Evolutionary conservation across 2,113 vertebrate genomes (phyloP).

Genomic region (Globicephala melas): DNA sequence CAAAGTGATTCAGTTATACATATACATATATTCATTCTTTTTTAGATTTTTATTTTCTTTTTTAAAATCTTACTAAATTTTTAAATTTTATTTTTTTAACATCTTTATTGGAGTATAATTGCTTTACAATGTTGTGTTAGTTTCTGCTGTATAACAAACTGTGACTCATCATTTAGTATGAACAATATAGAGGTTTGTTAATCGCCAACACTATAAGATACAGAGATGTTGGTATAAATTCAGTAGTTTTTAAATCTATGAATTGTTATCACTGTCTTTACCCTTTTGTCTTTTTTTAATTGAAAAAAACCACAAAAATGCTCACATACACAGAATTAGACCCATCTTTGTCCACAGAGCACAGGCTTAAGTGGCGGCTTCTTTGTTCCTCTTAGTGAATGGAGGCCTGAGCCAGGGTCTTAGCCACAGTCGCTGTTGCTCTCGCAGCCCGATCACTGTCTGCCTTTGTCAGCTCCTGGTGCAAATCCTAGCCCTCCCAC

Average conservation of each 20-base stretch:
- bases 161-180: slow-evolving; percentile 60
- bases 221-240: not conserved
- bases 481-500: not conserved
- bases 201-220: not conserved
- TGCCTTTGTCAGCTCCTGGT: not conserved
- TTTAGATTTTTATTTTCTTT: too few relatives aligned
- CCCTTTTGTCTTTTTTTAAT: not conserved
- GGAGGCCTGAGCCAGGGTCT: not conserved
- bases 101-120: too few relatives aligned
- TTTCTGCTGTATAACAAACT: too few relatives aligned
- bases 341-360: not conserved
- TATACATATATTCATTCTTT: too few relatives aligned
- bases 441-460: not conserved
- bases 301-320: not conserved
- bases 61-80: too few relatives aligned
- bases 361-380: not conserved
- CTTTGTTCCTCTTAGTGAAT: not conserved
- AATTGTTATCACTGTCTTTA: slow-evolving; percentile 12
- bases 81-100: too few relatives aligned
- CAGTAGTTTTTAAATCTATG: not conserved
- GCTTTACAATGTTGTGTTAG: too few relatives aligned
- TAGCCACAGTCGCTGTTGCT: not conserved
- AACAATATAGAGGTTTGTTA: slow-evolving; percentile 21
- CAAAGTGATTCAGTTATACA: too few relatives aligned
- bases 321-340: not conserved